A percentile compares a stretch with the other conserved stretches of the same genome.
phyloP scores from a whole-genome alignment of 2,113 vertebrate genomes.

The Gobio gobio region DNA sequence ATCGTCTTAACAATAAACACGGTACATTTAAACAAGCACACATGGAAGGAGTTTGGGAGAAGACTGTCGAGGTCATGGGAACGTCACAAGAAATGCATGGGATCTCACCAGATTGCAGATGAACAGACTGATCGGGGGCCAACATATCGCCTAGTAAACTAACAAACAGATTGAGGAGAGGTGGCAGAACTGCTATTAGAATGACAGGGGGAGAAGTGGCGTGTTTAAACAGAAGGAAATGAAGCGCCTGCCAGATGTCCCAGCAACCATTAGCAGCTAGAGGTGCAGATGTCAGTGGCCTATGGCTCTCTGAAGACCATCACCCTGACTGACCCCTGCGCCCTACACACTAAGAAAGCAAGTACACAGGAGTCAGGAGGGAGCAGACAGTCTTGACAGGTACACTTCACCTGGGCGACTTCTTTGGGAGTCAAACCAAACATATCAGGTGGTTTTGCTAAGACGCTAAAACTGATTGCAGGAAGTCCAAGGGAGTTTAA shows the following conservation, averaged over 20 bases:
- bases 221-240: conserved; percentile 24
- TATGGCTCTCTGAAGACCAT: conserved; percentile 16
- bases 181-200: conserved; percentile 8
- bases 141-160: neutral
- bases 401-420: neutral
- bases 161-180: conserved; percentile 14
- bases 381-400: conserved; percentile 29
- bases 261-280: conserved; percentile 26
- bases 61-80: conserved; percentile 13
- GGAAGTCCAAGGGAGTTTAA: neutral
- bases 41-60: conserved; percentile 15
- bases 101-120: conserved; percentile 20
- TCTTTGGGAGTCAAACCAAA: neutral
- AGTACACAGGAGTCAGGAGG: conserved; percentile 13
- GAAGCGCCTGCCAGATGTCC: conserved; percentile 31
- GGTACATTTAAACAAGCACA: neutral
- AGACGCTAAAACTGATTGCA: neutral
- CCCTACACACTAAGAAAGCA: conserved; percentile 16
- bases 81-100: neutral
- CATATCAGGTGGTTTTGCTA: neutral
- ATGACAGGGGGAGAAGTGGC: neutral
- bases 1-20: neutral
- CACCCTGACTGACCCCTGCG: conserved; percentile 4
- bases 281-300: conserved; percentile 15
- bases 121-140: neutral